Evolutionary conservation across 2,113 vertebrate species (phyloP), one percentile per base, ranked within the genome.

Genomic region (Nothocercus julius): DNA sequence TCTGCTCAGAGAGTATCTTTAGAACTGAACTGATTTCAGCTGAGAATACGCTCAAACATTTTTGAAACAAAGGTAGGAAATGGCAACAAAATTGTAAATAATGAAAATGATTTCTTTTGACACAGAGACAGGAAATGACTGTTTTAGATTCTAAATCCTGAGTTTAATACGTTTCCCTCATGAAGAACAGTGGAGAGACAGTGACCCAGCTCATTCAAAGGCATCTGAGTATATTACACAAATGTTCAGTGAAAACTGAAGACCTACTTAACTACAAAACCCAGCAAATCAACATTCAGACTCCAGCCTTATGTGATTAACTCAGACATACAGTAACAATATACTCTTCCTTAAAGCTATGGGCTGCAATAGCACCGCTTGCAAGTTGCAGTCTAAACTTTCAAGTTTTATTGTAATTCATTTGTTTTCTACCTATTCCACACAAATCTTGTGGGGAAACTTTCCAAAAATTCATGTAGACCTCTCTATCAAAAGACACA

Each of bases 11-110:
- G 84, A 81, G 56, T 62, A 53, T 79, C 45, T 20, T 2, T 32
- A 86, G 83, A 74, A 79, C 25, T 82, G 38, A 14, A 69, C 54
- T 94, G 93, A 81, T 63, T 92, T 95, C 58, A 95, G 51, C 49
- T 83, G 81, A 84, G 80, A 95, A 68, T 82, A 73, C 81, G 93
- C 96, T 85, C 1, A 6, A 96, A 81, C 83, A 8, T 44, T 72
- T 87, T 96, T 69, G 85, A 90, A 96, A 95, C 87, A 97, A 97
- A 97, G 75, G 42, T 97, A 94, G 93, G 81, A 97, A 95, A 82
- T 90, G 62, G 38, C 72, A 95, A 74, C 66, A 92, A 94, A 97
- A 93, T 9, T 92, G 87, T 91, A 96, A 96, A 95, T 94, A 97
- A 96, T 88, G 88, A 79, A 92, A 93, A 96, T 92, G 0, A 94